A percentile compares a stretch with the other conserved stretches of the same genome.
These are phyloP conservation scores for Brachyhypopomus gauderio DNA, from an alignment of 2,113 vertebrate species.

Conservation along the genomic window DNA sequence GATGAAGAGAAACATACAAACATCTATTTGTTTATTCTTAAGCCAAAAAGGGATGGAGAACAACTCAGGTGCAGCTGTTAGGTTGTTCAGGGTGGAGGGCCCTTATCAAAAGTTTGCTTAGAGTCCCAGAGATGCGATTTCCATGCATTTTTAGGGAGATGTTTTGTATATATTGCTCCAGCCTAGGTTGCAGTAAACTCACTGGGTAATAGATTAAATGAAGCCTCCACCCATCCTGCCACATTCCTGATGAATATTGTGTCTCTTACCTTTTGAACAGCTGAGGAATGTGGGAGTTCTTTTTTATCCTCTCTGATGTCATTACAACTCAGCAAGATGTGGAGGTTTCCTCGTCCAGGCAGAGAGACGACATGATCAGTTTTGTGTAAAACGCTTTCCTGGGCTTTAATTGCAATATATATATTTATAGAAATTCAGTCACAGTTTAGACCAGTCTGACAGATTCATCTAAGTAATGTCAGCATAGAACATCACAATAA, in stretches of 20 bases:
- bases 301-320: background rate
- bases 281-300: background rate
- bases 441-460: background rate
- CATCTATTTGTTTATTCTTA: no score
- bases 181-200: no score
- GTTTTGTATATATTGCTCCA: no score
- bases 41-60: no score
- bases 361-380: constrained; percentile 52
- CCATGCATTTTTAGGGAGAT: no score
- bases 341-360: constrained; percentile 10
- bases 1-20: no score
- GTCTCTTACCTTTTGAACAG: constrained; percentile 20
- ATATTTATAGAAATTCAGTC: background rate
- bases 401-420: constrained; percentile 39
- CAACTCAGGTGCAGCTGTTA: no score
- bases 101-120: no score
- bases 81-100: no score
- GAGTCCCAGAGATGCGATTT: no score
- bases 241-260: background rate
- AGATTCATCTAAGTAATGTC: no score
- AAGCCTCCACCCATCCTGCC: background rate
- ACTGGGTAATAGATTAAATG: background rate
- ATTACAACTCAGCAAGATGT: constrained; percentile 28
- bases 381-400: constrained; percentile 59
- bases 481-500: no score